Conservation (phyloP, 1,140 invertebrate genomes). For the Bicyclus anynana region DNA sequence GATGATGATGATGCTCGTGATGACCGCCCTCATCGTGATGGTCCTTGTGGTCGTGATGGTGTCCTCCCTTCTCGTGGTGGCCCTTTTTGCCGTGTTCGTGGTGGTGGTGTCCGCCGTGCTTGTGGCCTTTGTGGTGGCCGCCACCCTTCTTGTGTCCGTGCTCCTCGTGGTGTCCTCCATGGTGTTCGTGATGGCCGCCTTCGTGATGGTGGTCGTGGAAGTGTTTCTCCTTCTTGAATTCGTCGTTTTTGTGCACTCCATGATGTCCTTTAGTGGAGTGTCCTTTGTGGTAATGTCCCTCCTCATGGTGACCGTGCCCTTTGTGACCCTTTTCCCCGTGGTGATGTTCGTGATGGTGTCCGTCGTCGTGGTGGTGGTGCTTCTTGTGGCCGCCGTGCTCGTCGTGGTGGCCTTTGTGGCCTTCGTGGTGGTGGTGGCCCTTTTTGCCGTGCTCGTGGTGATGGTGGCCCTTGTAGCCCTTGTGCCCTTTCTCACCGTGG, state of each 20-base stretch:
- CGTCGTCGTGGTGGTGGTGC: slow-evolving; percentile 84
- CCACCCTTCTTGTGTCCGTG: slow-evolving; percentile 83
- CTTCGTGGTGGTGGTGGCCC: slow-evolving; percentile 84
- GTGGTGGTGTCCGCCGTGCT: slow-evolving; percentile 80
- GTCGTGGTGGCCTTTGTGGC: slow-evolving; percentile 83
- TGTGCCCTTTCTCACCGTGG: slow-evolving; percentile 76
- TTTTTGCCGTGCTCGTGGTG: slow-evolving; percentile 83
- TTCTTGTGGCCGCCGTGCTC: slow-evolving; percentile 87
- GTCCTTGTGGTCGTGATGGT: slow-evolving; percentile 64
- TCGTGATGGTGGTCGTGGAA: slow-evolving; percentile 88
- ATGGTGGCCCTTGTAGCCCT: slow-evolving; percentile 80
- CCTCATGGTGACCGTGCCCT: slow-evolving; percentile 78
- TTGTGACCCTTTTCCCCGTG: slow-evolving; percentile 82
- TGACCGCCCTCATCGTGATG: slow-evolving; percentile 77
- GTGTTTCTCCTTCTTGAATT: slow-evolving; percentile 78
- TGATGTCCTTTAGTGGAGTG: slow-evolving; percentile 87
- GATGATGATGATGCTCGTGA: slow-evolving; percentile 78
- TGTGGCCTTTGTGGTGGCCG: slow-evolving; percentile 81
- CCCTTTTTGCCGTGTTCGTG: slow-evolving; percentile 85
- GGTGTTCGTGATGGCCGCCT: slow-evolving; percentile 81
- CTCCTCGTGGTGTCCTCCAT: slow-evolving; percentile 82
- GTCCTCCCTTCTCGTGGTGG: slow-evolving; percentile 81
- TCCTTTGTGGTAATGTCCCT: slow-evolving; percentile 84
- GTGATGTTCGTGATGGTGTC: slow-evolving; percentile 85
- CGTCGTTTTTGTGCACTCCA: slow-evolving; percentile 85